These are phyloP conservation scores for Phacellophora camtschatica DNA, from an alignment of 30 jellyfish, hydroid and myxozoan species.

Conservation along the genomic window DNA sequence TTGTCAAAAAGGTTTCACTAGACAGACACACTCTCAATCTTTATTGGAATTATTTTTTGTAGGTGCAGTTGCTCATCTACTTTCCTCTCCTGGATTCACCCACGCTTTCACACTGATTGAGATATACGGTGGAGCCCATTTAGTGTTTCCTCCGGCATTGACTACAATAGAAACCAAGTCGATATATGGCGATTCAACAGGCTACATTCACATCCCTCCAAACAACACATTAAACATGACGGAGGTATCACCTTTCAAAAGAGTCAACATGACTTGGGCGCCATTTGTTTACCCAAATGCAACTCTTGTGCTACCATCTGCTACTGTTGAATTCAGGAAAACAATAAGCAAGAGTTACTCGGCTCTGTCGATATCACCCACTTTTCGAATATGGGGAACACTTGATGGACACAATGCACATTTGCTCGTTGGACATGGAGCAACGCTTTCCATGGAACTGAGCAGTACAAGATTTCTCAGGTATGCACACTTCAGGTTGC, in stretches of 20 bases:
- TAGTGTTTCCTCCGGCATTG: constrained; percentile 27
- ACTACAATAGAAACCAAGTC: constrained; percentile 12
- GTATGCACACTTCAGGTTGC: too few species aligned
- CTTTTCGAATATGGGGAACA: constrained; percentile 36
- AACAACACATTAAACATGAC: constrained; percentile 52
- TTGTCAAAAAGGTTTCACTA: too few species aligned
- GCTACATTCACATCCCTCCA: constrained; percentile 56
- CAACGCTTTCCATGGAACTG: constrained; percentile 35
- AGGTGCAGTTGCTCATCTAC: constrained; percentile 61
- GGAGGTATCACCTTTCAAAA: constrained; percentile 49
- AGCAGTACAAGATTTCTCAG: constrained; percentile 33
- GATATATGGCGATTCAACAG: constrained; percentile 57
- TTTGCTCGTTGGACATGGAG: constrained; percentile 65
- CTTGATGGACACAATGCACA: constrained; percentile 63
- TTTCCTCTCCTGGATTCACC: constrained; percentile 16
- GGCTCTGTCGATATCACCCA: constrained; percentile 43
- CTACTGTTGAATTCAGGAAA: constrained; percentile 58
- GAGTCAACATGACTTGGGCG: constrained; percentile 69
- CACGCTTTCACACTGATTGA: constrained; percentile 48
- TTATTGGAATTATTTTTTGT: background rate
- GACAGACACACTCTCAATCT: too few species aligned
- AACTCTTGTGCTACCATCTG: constrained; percentile 33
- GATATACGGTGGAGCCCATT: constrained; percentile 62
- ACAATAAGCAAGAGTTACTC: constrained; percentile 45
- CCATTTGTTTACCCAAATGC: constrained; percentile 55